Evolutionary conservation across 2,888 invertebrate species (phyloP), one percentile per base, ranked within the genome.

Genomic region (Muscina levida): DNA sequence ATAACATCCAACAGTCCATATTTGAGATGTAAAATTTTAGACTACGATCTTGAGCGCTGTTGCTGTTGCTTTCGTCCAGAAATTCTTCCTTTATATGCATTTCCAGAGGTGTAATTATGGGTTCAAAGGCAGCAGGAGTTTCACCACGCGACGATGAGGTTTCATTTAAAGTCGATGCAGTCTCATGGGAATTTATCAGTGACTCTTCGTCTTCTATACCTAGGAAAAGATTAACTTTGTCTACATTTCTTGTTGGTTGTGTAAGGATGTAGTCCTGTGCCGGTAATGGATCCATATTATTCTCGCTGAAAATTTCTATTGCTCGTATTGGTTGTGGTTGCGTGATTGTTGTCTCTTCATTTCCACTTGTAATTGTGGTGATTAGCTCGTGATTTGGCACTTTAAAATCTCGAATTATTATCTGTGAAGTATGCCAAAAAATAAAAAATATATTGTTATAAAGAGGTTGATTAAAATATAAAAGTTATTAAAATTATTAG

Each of bases 1-100:
- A 83, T 1, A 90, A 70, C n/a, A 87, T 82, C 91, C 91, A 91
- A 76, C 86, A 88, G 82, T 91, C 90, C 74, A 89, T 87, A 74
- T 88, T 89, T 1, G 90, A 88, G 8, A 87, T 84, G 37, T 85
- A 82, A 22, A 90, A 82, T 6, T 79, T 82, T 8, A 82, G 46
- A 1, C 8, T 51, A 31, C 66, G 22, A 19, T 48, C 19, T 19
- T 51, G 67, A 53, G 2, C 15, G 15, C 72, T 57, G n/a, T 71
- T 70, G 5, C 65, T 19, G n/a, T 10, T 22, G 1, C 31, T 39
- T 1, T 31, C 24, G 0, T 56, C 11, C 3, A 44, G 22, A 44
- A 80, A 66, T 70, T 82, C 70, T 11, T 1, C n/a, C 5, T 10
- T 79, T 11, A 17, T 26, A n/a, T 57, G 26, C 11, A 51, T n/a